phyloP scores from a whole-genome alignment of 1,140 invertebrate species.

The Neodiprion lecontei region DNA sequence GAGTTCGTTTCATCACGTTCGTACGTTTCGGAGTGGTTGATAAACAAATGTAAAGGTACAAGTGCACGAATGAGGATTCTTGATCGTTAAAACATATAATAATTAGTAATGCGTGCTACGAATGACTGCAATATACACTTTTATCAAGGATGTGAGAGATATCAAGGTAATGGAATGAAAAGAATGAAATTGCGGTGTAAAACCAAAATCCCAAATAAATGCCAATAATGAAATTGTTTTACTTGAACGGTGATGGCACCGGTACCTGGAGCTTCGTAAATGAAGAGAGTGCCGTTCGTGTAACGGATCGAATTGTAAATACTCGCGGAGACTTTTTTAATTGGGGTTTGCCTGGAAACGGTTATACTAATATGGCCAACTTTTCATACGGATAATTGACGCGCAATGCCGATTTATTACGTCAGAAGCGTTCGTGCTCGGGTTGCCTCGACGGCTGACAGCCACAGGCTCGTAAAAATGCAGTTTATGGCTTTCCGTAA shows the following conservation, averaged over 20 bases:
- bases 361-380: not conserved
- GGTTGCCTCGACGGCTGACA: not conserved
- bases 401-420: not conserved
- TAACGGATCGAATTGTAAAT: slow-evolving; percentile 7
- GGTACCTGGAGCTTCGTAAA: not conserved
- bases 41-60: too few relatives aligned
- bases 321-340: not conserved
- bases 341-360: not conserved
- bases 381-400: slow-evolving; percentile 2
- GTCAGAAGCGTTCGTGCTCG: not conserved
- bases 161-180: not conserved
- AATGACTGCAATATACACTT: not conserved
- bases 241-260: not conserved
- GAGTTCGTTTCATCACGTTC: too few relatives aligned
- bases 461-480: not conserved
- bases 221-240: not conserved
- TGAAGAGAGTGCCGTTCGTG: not conserved
- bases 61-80: too few relatives aligned
- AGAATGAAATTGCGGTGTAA: too few relatives aligned
- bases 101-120: too few relatives aligned
- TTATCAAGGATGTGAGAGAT: not conserved
- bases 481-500: not conserved
- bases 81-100: too few relatives aligned
- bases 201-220: too few relatives aligned
- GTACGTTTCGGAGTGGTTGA: too few relatives aligned